Percentiles rank a stretch among this genome's conserved stretches.
phyloP scores from a whole-genome alignment of 2,888 invertebrate genomes.

The Platypus cylindrus region DNA sequence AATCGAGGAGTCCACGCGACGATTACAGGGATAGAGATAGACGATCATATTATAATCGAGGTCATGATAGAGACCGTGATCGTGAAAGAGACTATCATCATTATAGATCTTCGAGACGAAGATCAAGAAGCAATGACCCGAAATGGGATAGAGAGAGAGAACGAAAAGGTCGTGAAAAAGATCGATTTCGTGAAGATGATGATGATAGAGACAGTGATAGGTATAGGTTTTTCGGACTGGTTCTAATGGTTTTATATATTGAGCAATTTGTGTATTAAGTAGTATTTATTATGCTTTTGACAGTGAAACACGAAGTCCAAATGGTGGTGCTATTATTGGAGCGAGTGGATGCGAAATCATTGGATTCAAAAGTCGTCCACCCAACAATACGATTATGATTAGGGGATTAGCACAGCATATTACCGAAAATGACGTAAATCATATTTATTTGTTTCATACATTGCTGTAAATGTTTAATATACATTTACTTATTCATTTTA shows the following conservation, averaged over 20 bases:
- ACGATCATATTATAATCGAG: too few species aligned
- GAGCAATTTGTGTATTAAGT: constrained; percentile 9
- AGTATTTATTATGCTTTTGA: constrained; percentile 28
- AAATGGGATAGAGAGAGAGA: constrained; percentile 33
- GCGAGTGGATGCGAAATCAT: constrained; percentile 36
- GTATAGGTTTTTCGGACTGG: constrained; percentile 27
- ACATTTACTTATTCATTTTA: constrained; percentile 28
- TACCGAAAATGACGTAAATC: constrained; percentile 62
- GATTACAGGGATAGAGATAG: constrained; percentile 25
- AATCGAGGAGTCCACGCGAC: constrained; percentile 28
- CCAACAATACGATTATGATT: constrained; percentile 59
- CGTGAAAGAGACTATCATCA: constrained; percentile 28
- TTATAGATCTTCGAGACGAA: constrained; percentile 24
- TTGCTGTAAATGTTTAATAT: too few species aligned
- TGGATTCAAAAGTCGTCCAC: constrained; percentile 36
- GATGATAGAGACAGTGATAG: constrained; percentile 36
- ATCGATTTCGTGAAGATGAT: constrained; percentile 32
- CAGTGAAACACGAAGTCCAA: constrained; percentile 33
- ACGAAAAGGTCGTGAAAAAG: constrained; percentile 30
- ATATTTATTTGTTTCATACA: too few species aligned
- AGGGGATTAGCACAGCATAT: constrained; percentile 61
- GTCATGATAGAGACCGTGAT: constrained; percentile 26
- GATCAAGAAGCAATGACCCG: constrained; percentile 30
- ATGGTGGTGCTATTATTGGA: constrained; percentile 31
- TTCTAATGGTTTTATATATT: constrained; percentile 16